phyloP scores from a whole-genome alignment of 2,888 invertebrate species.

The Athalia circularis region DNA sequence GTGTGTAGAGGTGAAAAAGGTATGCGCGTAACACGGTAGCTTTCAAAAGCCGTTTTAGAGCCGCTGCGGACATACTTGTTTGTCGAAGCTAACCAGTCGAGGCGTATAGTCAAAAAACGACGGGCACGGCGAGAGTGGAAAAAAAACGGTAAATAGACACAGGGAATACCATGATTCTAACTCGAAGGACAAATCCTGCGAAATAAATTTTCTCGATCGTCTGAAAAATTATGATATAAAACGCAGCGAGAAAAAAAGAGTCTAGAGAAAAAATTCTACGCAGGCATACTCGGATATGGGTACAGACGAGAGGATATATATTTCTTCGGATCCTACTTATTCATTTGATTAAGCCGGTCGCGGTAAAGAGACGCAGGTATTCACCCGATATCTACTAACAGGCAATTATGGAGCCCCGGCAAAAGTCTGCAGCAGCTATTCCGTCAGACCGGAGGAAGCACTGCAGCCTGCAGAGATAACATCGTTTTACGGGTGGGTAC shows the following conservation, averaged over 20 bases:
- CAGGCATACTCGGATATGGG: no score
- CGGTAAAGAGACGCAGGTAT: background rate
- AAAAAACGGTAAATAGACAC: conserved; percentile 30
- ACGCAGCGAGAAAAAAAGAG: background rate
- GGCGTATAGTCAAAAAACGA: conserved; percentile 26
- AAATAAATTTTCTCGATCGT: background rate
- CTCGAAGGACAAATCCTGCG: background rate
- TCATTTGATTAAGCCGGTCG: conserved; percentile 19
- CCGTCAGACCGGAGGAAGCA: background rate
- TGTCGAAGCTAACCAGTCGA: conserved; percentile 37
- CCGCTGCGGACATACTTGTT: conserved; percentile 35
- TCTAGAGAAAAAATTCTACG: background rate
- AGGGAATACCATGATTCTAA: conserved; percentile 27
- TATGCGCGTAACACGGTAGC: conserved; percentile 41
- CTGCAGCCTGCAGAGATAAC: background rate
- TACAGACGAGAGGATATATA: background rate
- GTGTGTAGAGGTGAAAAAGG: background rate
- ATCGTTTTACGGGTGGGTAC: background rate
- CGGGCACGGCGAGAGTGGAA: conserved; percentile 11
- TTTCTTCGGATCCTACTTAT: background rate
- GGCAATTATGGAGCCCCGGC: conserved; percentile 31
- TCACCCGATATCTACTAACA: conserved; percentile 29
- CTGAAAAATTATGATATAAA: conserved; percentile 5
- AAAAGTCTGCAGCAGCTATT: background rate
- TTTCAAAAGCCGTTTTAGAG: conserved; percentile 38